Evolutionary conservation across 2,888 invertebrate genomes (phyloP), one percentile per base, ranked within the genome.

Genomic region (Xanthia togata): DNA sequence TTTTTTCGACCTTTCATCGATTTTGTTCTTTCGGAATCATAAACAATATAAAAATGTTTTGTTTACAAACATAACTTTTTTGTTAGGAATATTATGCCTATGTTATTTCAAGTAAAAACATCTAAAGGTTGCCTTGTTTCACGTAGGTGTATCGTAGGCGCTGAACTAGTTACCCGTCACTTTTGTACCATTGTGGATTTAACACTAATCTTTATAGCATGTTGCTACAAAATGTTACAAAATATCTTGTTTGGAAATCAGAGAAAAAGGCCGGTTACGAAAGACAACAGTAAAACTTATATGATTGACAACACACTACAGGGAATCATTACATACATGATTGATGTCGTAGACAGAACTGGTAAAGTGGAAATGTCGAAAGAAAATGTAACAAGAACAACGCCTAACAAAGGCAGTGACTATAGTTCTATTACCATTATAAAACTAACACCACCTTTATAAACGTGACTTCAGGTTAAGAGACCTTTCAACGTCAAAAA

Each of bases 71-170:
- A 79, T n/a, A n/a, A 23, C 35, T 23, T 4, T 26, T 47, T 67
- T 81, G 62, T 71, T 26, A 55, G 17, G 12, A 69, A 77, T 53
- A 76, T 47, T 17, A 59, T 44, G 60, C 2, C 20, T 59, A n/a
- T 63, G 23, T 67, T 67, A 38, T 70, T 81, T 71, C 31, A 81
- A 81, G 57, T 81, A 70, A 81, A 76, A 78, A 65, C 53, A n/a
- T 70, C 2, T 26, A 68, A 73, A 70, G 68, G 14, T 41, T 38
- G 26, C 4, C 31, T 3, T 47, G 57, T 73, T 31, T 47, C 8
- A 12, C 17, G 84, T 83, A 72, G 83, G 84, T 65, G 84, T 77
- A 17, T 53, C 63, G 77, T 83, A 71, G 84, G 77, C 77, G 72
- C n/a, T 9, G 60, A 53, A 68, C 81, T 81, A 60, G 60, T 35